These are phyloP conservation scores for Luperina testacea DNA, from an alignment of 2,888 invertebrate species.

Conservation along the genomic window DNA sequence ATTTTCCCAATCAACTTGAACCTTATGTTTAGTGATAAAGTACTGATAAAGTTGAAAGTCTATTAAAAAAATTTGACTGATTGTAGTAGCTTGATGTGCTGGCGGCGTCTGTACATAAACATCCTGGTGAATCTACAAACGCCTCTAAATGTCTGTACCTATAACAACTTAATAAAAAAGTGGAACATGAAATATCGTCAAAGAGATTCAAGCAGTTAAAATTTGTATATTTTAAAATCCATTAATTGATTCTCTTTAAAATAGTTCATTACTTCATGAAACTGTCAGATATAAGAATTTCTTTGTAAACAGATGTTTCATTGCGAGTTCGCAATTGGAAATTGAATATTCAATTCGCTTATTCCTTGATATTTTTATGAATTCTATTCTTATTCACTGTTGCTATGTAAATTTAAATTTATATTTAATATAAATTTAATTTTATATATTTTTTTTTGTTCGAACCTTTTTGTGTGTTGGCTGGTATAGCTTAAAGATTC, in stretches of 20 bases:
- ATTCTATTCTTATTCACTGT: conserved; percentile 19
- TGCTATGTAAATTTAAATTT: background rate
- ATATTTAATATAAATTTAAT: no score
- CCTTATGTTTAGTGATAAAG: no score
- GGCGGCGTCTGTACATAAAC: no score
- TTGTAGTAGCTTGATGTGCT: no score
- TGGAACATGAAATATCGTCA: conserved; percentile 12
- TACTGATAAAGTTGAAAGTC: no score
- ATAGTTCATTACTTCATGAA: conserved; percentile 41
- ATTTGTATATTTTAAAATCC: conserved; percentile 33
- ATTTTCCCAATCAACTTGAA: no score
- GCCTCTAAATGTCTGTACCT: background rate
- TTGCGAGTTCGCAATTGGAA: conserved; percentile 49
- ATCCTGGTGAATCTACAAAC: background rate
- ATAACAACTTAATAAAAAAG: background rate
- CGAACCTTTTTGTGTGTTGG: background rate
- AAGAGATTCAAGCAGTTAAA: conserved; percentile 11
- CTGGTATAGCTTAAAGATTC: background rate
- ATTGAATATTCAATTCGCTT: conserved; percentile 62
- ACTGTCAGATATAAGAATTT: conserved; percentile 47
- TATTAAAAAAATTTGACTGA: no score
- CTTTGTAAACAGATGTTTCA: conserved; percentile 50
- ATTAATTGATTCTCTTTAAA: conserved; percentile 59
- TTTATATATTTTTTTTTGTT: no score
- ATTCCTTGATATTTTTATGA: conserved; percentile 45